phyloP scores from a whole-genome alignment of 2,797 vertebrate genomes.

The Enteromius trimaculatus region DNA sequence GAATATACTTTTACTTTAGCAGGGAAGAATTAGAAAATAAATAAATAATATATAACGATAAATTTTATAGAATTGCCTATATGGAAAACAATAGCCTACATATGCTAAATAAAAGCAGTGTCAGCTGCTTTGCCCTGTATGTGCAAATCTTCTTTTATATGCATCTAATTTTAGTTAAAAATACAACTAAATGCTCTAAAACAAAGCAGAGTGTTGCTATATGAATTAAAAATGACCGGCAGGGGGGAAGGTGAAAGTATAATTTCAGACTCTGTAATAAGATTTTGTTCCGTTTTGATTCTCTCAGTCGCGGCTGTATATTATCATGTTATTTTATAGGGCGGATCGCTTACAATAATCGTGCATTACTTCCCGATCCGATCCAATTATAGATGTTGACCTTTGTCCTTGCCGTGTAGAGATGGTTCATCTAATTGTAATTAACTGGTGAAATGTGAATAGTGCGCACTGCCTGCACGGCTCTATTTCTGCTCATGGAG shows the following conservation, averaged over 20 bases:
- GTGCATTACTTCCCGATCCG: constrained; percentile 56
- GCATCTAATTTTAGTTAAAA: neutral
- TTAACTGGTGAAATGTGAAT: constrained; percentile 61
- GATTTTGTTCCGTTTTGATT: neutral
- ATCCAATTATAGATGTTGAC: constrained; percentile 77
- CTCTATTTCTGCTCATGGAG: constrained; percentile 71
- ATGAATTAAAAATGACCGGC: neutral
- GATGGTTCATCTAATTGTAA: constrained; percentile 66
- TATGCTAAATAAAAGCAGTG: neutral
- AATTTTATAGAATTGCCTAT: neutral
- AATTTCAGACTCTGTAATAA: neutral
- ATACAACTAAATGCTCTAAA: neutral
- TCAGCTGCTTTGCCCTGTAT: neutral
- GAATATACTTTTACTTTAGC: neutral
- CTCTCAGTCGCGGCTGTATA: constrained; percentile 7
- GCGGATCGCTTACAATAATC: constrained; percentile 26
- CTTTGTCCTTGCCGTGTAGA: constrained; percentile 67
- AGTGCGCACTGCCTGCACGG: constrained; percentile 42
- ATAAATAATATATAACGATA: neutral
- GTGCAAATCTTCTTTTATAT: neutral
- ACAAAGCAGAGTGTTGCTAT: neutral
- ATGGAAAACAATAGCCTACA: neutral
- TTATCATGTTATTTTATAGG: neutral
- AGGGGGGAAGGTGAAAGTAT: neutral
- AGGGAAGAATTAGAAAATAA: neutral